A percentile compares a stretch with the other conserved stretches of the same genome.
Evolutionary conservation across 2,888 invertebrate species (phyloP).

Genomic region (Pandemis corylana): DNA sequence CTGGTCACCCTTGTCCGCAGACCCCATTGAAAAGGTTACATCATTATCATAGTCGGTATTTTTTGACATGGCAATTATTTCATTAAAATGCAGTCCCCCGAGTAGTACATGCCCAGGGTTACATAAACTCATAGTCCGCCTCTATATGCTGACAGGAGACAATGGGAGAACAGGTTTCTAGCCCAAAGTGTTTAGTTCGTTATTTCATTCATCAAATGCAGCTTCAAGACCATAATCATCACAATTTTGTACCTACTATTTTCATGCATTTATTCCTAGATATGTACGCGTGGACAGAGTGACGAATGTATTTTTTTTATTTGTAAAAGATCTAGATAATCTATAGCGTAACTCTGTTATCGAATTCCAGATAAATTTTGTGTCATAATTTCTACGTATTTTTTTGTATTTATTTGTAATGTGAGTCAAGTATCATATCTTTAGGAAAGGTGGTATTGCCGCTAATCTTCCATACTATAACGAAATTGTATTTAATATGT

Average conservation of each 20-base stretch:
- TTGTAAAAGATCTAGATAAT: slow-evolving; percentile 11
- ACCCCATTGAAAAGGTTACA: too few species aligned
- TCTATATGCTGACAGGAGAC: too few species aligned
- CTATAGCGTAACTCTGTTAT: slow-evolving; percentile 17
- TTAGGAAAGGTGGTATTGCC: background rate
- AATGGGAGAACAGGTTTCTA: too few species aligned
- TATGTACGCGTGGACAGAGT: slow-evolving; percentile 6
- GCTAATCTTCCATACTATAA: slow-evolving; percentile 15
- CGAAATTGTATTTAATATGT: slow-evolving; percentile 22
- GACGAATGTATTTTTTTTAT: slow-evolving; percentile 23
- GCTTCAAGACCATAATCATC: slow-evolving; percentile 19
- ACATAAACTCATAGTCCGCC: too few species aligned
- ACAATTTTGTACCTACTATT: slow-evolving; percentile 35
- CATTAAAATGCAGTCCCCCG: too few species aligned
- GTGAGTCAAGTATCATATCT: slow-evolving; percentile 8
- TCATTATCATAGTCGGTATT: too few species aligned
- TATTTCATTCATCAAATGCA: background rate
- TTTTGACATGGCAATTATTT: too few species aligned
- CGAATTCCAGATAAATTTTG: slow-evolving; percentile 6
- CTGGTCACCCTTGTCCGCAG: too few species aligned
- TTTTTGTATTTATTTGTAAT: slow-evolving; percentile 11
- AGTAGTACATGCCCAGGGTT: too few species aligned
- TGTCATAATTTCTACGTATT: background rate
- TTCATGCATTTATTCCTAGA: slow-evolving; percentile 33
- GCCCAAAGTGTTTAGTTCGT: too few species aligned